Evolutionary conservation across 2,113 vertebrate species (phyloP), one percentile per base, ranked within the genome.

Genomic region (Rhinoptilus africanus): DNA sequence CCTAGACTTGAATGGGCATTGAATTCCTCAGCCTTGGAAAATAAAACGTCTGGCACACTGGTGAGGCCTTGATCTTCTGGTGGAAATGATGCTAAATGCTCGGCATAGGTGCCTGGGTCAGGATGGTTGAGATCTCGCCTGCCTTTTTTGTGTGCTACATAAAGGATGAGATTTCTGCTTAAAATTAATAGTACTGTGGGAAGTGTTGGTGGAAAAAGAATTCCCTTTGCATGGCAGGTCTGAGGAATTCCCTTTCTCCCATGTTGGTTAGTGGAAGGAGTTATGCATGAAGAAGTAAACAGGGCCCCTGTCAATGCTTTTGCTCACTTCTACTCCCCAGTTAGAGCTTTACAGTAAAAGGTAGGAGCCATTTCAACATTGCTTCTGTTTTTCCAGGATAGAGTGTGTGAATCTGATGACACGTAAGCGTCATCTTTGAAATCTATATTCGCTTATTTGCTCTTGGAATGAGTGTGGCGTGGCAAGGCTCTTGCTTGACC

Each of bases 91-190:
- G 17, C 35, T 74, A 27, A 26, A 37, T 45, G 35, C 28, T 73
- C n/a, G 27, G 10, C 48, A 5, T n/a, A 43, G 9, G 26, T 79
- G 35, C 41, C 68, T 73, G 20, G 35, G 68, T 90, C 56, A 60
- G 24, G 27, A 12, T 26, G 41, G 7, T 14, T 37, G 48, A 75
- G 37, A 14, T 39, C 50, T 85, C 60, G 28, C 39, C 11, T 41
- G 16, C 0, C 0, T 57, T 43, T 57, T 56, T 48, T 2, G 1
- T 27, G 34, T 48, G 28, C n/a, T 63, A 5, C 10, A 5, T 51
- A 59, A 85, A 63, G 20, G 11, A 9, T 78, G 34, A 72, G 41
- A 63, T 92, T 54, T 80, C 35, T 83, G 23, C 24, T 73, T 76
- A 48, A 68, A 79, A 45, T 22, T 30, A 27, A 19, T 41, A 76